Evolutionary conservation across 2,797 vertebrate genomes (phyloP).

Genomic region (Aulostomus chinensis): DNA sequence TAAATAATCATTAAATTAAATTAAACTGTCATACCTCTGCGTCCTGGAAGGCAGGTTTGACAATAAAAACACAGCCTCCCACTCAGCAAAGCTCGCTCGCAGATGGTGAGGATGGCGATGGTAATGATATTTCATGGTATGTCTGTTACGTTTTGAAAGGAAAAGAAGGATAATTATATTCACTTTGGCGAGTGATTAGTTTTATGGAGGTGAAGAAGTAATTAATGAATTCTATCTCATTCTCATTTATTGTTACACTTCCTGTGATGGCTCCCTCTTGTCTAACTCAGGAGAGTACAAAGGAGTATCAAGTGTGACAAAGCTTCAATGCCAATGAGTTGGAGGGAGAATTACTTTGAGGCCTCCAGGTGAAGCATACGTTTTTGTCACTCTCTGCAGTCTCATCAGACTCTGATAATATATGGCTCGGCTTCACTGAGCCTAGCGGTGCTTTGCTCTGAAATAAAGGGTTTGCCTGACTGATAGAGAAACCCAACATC

Average conservation of each 20-base stretch:
- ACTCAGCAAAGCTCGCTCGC: conserved; percentile 52
- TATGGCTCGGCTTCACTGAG: conserved; percentile 39
- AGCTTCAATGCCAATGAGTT: conserved; percentile 62
- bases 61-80: conserved; percentile 65
- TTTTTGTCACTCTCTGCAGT: conserved; percentile 64
- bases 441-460: conserved; percentile 38
- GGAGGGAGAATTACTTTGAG: conserved; percentile 61
- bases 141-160: conserved; percentile 67
- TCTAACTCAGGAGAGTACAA: conserved; percentile 57
- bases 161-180: conserved; percentile 73
- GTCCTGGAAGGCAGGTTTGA: conserved; percentile 60
- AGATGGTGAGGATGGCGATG: conserved; percentile 43
- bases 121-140: conserved; percentile 74
- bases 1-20: conserved; percentile 72
- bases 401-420: conserved; percentile 58
- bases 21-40: conserved; percentile 64
- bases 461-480: conserved; percentile 35
- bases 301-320: conserved; percentile 64
- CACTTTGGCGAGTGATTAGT: conserved; percentile 73
- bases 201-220: conserved; percentile 72
- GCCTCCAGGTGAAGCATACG: conserved; percentile 52
- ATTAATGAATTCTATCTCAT: conserved; percentile 72
- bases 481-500: conserved; percentile 21
- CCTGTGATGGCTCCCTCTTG: conserved; percentile 59
- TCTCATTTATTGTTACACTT: conserved; percentile 67